Evolutionary conservation across 1,140 invertebrate genomes (phyloP), one percentile per base, ranked within the genome.

Genomic region (Caerostris extrusa): DNA sequence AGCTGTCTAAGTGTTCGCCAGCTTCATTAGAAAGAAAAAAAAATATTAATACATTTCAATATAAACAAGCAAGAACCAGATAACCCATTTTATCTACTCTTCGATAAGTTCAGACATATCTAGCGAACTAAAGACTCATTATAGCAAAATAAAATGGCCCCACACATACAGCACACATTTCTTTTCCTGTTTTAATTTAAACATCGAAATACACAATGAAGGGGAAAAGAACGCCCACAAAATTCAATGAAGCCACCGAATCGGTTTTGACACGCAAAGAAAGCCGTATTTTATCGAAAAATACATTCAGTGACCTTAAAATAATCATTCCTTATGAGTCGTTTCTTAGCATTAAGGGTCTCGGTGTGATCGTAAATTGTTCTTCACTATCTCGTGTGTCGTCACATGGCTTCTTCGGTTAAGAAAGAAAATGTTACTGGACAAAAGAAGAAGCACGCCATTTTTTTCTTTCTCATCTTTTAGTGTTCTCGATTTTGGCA

Each of bases 221-320:
- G 7, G 50, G 8, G 50, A 19, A 77, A 34, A 77, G 34, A 10
- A 34, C 71, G 71, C 71, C 71, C 83, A 85, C 83, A 58, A 57
- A 85, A 85, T 60, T 58, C 83, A 85, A 34, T 85, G 58, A 85
- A 58, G 71, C 10, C 3, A 10, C 34, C 3, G 71, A 53, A 77
- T 77, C 5, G 53, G 8, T 50, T 34, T 77, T 12, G 53, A 50
- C 71, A 77, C 71, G 71, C 71, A 85, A 60, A 85, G 56, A 12
- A 85, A 85, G 58, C 57, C 4, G 50, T 58, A 50, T 85, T 60
- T 60, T 85, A 34, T 34, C n/a, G 3, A 19, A 55, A 85, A 85
- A 85, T 85, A 19, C 83, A 85, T 85, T 85, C 83, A 85, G 83
- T 85, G 83, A 85, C 83, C 83, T 85, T 85, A 85, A 85, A 85